Conservation (phyloP, 2,797 vertebrate species). For the Diplodus puntazzo region DNA sequence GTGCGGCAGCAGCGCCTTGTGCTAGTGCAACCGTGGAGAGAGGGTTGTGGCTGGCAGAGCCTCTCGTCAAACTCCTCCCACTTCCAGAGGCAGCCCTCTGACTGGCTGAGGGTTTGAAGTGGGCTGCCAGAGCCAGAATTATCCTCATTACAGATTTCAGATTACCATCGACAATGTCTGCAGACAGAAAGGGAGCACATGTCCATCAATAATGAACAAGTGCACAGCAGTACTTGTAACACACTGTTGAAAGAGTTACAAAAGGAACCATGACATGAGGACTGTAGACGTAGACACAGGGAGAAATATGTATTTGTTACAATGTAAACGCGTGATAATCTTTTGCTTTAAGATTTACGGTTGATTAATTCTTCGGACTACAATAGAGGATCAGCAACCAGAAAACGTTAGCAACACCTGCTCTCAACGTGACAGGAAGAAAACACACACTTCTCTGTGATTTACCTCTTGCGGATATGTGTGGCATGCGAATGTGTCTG, state of each 20-base stretch:
- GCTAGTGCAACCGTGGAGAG: constrained; percentile 91
- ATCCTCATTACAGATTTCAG: constrained; percentile 96
- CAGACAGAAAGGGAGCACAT: constrained; percentile 28
- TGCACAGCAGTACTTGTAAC: not conserved
- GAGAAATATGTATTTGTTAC: not conserved
- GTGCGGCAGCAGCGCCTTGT: constrained; percentile 90
- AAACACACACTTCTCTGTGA: not conserved
- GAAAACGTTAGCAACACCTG: not conserved
- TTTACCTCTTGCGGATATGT: constrained; percentile 94
- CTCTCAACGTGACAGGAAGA: not conserved
- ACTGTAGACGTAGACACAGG: not conserved
- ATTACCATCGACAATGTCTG: constrained; percentile 97
- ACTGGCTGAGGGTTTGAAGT: constrained; percentile 93
- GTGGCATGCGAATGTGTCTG: constrained; percentile 96
- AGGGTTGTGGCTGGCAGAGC: constrained; percentile 85
- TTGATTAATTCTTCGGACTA: not conserved
- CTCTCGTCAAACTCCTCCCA: constrained; percentile 70
- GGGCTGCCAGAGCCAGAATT: constrained; percentile 95
- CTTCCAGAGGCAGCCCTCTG: constrained; percentile 72
- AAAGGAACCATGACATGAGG: not conserved
- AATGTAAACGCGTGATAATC: not conserved
- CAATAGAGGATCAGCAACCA: not conserved
- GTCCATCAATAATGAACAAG: not conserved
- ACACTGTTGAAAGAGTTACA: not conserved
- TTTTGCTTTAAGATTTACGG: not conserved